Evolutionary conservation across 2,888 invertebrate genomes (phyloP), one percentile per base, ranked within the genome.

Genomic region (Seira ritae): DNA sequence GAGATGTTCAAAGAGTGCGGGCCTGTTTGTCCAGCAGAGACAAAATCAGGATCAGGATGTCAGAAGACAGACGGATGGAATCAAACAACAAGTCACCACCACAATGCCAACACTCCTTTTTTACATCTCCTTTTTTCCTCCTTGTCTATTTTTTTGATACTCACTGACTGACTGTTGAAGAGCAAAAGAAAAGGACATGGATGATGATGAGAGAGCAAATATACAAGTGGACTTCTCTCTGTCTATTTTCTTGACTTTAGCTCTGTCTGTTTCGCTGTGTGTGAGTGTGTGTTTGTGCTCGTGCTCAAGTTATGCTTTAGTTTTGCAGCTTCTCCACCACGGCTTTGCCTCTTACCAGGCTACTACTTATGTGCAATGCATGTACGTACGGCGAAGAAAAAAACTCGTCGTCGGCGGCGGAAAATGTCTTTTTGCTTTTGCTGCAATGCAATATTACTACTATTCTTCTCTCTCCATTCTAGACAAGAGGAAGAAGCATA

Each of bases 71-170:
- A 82, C 81, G 81, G 81, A 82, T 82, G 81, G 62, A 82, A 82
- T 82, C 81, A 82, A 82, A 82, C 76, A 82, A 82, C 76, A 76
- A 76, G 76, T 77, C 81, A 82, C 81, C 81, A 81, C 80, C 80
- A 77, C 81, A 71, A 77, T 76, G 22, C 67, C 72, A 71, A 22
- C 81, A 69, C 73, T 75, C 65, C 37, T 74, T 77, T 75, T 71
- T 68, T 68, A 24, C 19, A 50, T 82, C 23, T 77, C 81, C 69
- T 62, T 77, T 60, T 69, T 24, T 69, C 20, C 12, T 12, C 8
- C 50, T 22, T 76, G 81, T 75, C 75, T 42, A 42, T 69, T 71
- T 42, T 70, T 82, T 76, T 71, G 76, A 71, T 77, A 72, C 71
- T 72, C 67, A 76, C 76, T 80, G 79, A 79, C 79, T 81, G 80